Evolutionary conservation across 2,888 invertebrate genomes (phyloP), one percentile per base, ranked within the genome.

Genomic region (Aphidius colemani): DNA sequence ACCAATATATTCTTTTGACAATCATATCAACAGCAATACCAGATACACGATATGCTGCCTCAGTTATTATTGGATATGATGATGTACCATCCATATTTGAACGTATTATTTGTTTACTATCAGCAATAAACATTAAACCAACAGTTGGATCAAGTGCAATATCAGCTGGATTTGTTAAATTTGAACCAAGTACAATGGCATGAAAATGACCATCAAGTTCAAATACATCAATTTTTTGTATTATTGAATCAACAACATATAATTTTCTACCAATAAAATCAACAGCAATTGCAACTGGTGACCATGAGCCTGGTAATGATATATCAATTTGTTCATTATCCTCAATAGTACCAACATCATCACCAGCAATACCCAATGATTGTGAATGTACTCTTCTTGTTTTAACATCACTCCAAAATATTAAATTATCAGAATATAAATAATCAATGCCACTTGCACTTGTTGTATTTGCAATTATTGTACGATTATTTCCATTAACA

Each of bases 251-350:
- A 0, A 95, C 95, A 18, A 97, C 94, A 83, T 98, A 98, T 7
- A 99, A 86, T 81, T 97, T 98, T 81, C 96, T 93, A 0, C 96
- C 96, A 51, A 98, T 90, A 96, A 98, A 99, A 84, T 98, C 98
- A 11, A 98, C 92, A 7, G 98, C 97, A 58, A 98, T 81, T 0
- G 95, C 92, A 0, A 94, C 91, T 0, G 96, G 96, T 0, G 93
- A 88, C 95, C 95, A 95, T 0, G 93, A 92, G 0, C 93, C 94
- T 0, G 94, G 89, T 43, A 93, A 84, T 0, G 89, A 85, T 69
- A 94, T 89, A 75, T 93, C 93, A 7, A 84, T 82, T 67, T 87
- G 55, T 59, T 64, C 10, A 53, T 43, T 10, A 41, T 3, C 39
- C 49, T 8, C 40, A 8, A 7, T 11, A 30, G n/a, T 6, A 57